Base-by-base conservation (phyloP, 2,797 vertebrate genomes). In the Masticophis lateralis region DNA sequence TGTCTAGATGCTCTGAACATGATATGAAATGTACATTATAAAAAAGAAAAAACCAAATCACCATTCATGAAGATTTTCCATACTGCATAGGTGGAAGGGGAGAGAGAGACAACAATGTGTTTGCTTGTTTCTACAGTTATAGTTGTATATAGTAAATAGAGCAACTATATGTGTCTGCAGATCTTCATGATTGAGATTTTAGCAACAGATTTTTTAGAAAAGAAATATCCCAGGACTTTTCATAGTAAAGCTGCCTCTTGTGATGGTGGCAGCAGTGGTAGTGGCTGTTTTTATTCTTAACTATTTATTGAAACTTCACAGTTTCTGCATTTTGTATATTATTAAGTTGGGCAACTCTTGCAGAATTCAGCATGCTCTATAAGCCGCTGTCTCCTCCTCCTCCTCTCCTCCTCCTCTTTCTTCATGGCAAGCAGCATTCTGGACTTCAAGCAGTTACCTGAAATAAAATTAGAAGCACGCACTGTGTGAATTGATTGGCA, bases 401-500 rank as follows among this genome's bases (percentile, higher is more conserved):
- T 74, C 32, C 2, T 92, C 13, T 66, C 11, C 11, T 69, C 27
- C 61, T 63, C 9, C 61, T 63, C 2, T 12, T 66, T 12, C 4
- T 92, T 13, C 28, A 60, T 32, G 16, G 66, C 32, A 90, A 87
- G 43, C 69, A 95, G 86, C 60, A 95, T 88, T 27, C 13, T 94
- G 93, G 90, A 22, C 53, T 83, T 96, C 60, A 92, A 96, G 91
- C 59, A 16, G 66, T 93, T 96, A 90, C 91, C 74, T 94, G 94
- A 92, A 96, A 90, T 96, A 93, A 97, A 96, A 66, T 94, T 93
- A 89, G 61, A 95, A 93, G 5, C 91, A 96, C 96, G 96, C 96
- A 94, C 22, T 89, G 28, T 55, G 86, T 88, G 93, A 92, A 96
- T 97, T 97, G 95, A 96, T 97, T 97, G 95, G 97, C 28, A 93